phyloP scores from a whole-genome alignment of 2,797 vertebrate species.

The Semaprochilodus insignis region DNA sequence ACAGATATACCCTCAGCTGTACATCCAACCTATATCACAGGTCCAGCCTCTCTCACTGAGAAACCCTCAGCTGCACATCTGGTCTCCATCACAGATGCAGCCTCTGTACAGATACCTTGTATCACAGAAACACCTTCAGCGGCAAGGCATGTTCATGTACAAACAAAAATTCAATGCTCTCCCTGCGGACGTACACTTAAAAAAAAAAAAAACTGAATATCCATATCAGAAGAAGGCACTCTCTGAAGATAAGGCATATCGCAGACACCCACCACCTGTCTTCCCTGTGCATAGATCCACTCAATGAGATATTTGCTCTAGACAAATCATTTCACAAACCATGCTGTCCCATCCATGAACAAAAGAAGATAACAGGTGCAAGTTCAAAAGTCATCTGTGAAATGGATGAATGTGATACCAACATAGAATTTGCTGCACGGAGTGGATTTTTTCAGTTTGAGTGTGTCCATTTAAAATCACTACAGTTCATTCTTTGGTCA shows the following conservation, averaged over 20 bases:
- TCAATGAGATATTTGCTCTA: slow-evolving; percentile 17
- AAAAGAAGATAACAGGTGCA: slow-evolving; percentile 1
- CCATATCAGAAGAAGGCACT: slow-evolving; percentile 16
- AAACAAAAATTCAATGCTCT: slow-evolving; percentile 12
- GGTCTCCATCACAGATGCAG: background rate
- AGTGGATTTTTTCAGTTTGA: slow-evolving; percentile 14
- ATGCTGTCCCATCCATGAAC: slow-evolving; percentile 14
- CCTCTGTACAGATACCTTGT: background rate
- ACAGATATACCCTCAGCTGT: too few species aligned
- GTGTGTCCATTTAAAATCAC: slow-evolving; percentile 16
- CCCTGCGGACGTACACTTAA: background rate
- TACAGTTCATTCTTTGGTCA: background rate
- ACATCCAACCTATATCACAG: too few species aligned
- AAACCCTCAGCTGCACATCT: background rate
- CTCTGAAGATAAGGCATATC: background rate
- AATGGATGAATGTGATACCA: slow-evolving; percentile 7
- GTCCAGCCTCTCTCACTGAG: background rate
- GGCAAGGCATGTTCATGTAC: background rate
- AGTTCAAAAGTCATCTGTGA: background rate
- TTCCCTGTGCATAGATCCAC: slow-evolving; percentile 3
- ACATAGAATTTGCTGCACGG: background rate
- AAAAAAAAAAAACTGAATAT: slow-evolving; percentile 19
- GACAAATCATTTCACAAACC: slow-evolving; percentile 9
- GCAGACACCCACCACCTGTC: slow-evolving; percentile 2
- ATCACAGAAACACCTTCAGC: background rate